Base-by-base conservation (phyloP, 1,140 invertebrate species). In the Aphaenogaster ashmeadi region DNA sequence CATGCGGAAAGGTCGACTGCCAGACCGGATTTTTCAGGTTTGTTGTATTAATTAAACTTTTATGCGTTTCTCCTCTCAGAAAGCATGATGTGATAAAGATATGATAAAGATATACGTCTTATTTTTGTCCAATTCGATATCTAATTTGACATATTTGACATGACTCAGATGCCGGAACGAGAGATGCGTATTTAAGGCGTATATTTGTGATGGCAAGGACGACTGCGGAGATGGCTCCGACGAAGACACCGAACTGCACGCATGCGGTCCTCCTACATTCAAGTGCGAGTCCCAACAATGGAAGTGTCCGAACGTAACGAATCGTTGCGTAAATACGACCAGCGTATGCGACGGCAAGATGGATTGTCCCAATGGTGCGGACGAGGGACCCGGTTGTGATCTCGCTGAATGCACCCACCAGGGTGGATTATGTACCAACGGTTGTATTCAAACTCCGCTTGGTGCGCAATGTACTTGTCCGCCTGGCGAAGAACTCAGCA, bases 191-290 rank as follows among this genome's bases (percentile, higher is more conserved):
- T 98, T 98, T 94, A 98, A 98, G 93, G 97, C 98, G 0, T 99
- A 99, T 95, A 98, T 99, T 41, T 99, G 99, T 95, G 99, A 99
- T 94, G 98, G 98, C 0, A 97, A 98, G 90, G 98, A 99, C 94
- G 99, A 99, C 94, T 99, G 99, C 94, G 98, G 98, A 0, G 99
- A 99, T 95, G 97, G 97, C 69, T 98, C 98, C 0, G 99, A 99
- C 94, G 99, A 99, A 95, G 97, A 98, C 60, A 93, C 95, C 11
- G 91, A 96, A 1, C 91, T 96, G 41, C 98, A 98, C 91, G 98
- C 98, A 13, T 98, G 98, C 91, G 96, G 96, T 2, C 96, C 97
- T 36, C 98, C 98, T 5, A 96, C 97, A 3, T 98, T 97, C 95
- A 97, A 97, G 87, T 99, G 98, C 94, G 97, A 97, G 0, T 94